Evolutionary conservation across 2,888 invertebrate species (phyloP).

Genomic region (Pinctada fucata): DNA sequence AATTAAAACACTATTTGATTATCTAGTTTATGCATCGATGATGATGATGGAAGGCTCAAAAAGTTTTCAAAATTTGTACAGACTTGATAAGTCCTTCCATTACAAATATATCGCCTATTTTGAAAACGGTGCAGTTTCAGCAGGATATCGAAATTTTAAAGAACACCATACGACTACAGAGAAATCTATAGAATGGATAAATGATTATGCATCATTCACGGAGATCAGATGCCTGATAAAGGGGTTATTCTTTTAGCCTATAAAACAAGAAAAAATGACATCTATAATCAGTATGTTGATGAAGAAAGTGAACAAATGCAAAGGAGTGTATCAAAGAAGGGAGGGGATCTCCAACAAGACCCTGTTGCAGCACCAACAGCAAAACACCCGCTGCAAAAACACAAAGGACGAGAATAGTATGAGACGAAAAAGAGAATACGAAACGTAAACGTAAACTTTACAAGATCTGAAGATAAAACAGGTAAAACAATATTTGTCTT

Average conservation of each 20-base stretch:
- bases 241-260: slow-evolving; percentile 5
- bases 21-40: too few species aligned
- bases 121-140: slow-evolving; percentile 1
- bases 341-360: too few species aligned
- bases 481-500: too few species aligned
- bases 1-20: too few species aligned
- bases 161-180: slow-evolving; percentile 1
- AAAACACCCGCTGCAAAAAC: too few species aligned
- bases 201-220: not conserved
- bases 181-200: slow-evolving; percentile 1
- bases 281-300: slow-evolving; percentile 1
- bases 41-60: too few species aligned
- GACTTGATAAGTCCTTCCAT: slow-evolving; percentile 10
- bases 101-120: slow-evolving; percentile 1
- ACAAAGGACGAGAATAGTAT: too few species aligned
- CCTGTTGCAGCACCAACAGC: too few species aligned
- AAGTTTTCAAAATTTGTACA: slow-evolving; percentile 4
- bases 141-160: too few species aligned
- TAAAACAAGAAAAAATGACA: slow-evolving; percentile 1
- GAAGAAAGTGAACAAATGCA: slow-evolving; percentile 10
- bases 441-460: too few species aligned
- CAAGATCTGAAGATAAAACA: too few species aligned
- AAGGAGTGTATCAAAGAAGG: not conserved
- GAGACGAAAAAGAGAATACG: too few species aligned
- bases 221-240: slow-evolving; percentile 8